phyloP scores from a whole-genome alignment of 2,797 vertebrate genomes.

The Parauchenoglanis ngamensis region DNA sequence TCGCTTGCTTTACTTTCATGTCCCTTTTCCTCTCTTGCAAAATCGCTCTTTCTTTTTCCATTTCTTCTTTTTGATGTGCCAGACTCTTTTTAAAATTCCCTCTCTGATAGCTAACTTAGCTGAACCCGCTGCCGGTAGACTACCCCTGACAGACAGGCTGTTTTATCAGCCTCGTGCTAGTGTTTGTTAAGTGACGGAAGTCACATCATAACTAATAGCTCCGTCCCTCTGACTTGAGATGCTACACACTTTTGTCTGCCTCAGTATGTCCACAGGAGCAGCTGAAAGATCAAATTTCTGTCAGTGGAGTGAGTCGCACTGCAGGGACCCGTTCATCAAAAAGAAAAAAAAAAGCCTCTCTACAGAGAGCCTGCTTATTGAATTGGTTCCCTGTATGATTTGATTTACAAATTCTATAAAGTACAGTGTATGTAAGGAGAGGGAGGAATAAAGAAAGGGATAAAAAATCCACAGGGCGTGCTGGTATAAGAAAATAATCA shows the following conservation, averaged over 20 bases:
- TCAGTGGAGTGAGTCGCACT: slow-evolving; percentile 37
- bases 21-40: slow-evolving; percentile 6
- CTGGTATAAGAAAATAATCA: background rate
- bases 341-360: background rate
- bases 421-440: background rate
- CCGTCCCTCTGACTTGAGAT: slow-evolving; percentile 42
- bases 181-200: slow-evolving; percentile 51
- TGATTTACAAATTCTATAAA: slow-evolving; percentile 13
- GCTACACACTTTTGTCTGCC: slow-evolving; percentile 9
- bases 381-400: background rate
- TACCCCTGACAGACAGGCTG: slow-evolving; percentile 36
- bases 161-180: slow-evolving; percentile 30
- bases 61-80: slow-evolving; percentile 11
- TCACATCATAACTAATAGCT: slow-evolving; percentile 51
- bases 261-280: background rate
- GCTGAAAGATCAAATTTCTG: slow-evolving; percentile 42
- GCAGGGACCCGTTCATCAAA: slow-evolving; percentile 18
- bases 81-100: background rate
- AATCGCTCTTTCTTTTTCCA: background rate
- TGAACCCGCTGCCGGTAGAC: slow-evolving; percentile 12
- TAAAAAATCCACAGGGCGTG: background rate
- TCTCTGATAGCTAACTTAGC: slow-evolving; percentile 19
- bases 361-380: background rate
- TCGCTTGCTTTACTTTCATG: slow-evolving; percentile 17
- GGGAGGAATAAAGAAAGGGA: background rate